Base-by-base conservation (phyloP, 2,113 vertebrate species). In the Cavia aperea region DNA sequence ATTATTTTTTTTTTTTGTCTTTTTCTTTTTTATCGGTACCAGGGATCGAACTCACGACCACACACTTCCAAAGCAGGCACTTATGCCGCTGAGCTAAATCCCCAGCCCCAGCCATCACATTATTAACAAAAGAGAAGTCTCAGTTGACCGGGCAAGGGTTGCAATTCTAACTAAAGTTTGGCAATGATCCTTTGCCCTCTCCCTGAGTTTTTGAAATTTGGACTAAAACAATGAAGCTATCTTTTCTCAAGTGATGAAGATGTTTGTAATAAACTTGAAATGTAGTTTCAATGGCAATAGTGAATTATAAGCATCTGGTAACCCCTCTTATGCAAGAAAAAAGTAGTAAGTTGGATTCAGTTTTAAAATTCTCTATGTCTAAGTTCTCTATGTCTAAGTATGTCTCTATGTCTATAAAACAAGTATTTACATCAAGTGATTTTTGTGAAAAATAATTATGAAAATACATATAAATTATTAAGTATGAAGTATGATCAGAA, bases 141-240 rank as follows among this genome's bases (percentile, higher is more conserved):
- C 33, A 63, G 70, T 2, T 85, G 77, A 93, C 26, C 36, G 43
- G 9, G 58, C 56, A 33, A 68, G 65, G 56, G 39, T 1, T 60
- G 33, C 23, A 24, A 73, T 46, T 93, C 36, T 87, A 62, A 91
- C 33, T 86, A n/a, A 39, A 68, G 5, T 23, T 83, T 91, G 29
- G 43, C 62, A 73, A 58, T 19, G 36, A 94, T 72, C 60, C 43
- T 91, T 81, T 33, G 43, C 63, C 15, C 16, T 58, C 15, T 65
- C 51, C 86, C 26, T 87, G 56, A 89, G 81, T 73, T 84, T 73
- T 87, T 90, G 65, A n/a, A 73, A 83, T 92, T 79, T 75, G 78
- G 19, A 73, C 77, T 93, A 43, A 75, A 95, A 81, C 33, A 54
- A 46, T 84, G 43, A 33, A 39, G 13, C 89, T 91, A 54, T 21